Evolutionary conservation across 2,888 invertebrate genomes (phyloP).

Genomic region (Eurytoma californica): DNA sequence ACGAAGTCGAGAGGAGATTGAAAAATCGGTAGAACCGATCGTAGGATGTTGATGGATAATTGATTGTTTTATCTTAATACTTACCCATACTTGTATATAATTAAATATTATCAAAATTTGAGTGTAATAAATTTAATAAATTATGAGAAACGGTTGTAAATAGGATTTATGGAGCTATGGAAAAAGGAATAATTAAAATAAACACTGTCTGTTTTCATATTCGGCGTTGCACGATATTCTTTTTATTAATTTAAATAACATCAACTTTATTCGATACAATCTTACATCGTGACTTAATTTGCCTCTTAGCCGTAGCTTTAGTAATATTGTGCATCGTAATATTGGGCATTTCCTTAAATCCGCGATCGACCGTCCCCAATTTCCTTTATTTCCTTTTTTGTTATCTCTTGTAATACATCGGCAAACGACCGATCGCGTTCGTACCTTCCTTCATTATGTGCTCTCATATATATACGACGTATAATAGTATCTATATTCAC

Average conservation of each 20-base stretch:
- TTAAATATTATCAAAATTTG: too few relatives aligned
- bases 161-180: neutral
- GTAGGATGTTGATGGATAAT: too few relatives aligned
- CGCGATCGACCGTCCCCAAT: slow-evolving; percentile 17
- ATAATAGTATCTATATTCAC: slow-evolving; percentile 49
- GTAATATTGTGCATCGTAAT: slow-evolving; percentile 66
- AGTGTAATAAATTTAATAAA: too few relatives aligned
- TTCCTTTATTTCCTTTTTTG: slow-evolving; percentile 15
- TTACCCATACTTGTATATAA: too few relatives aligned
- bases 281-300: slow-evolving; percentile 63
- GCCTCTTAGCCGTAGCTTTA: slow-evolving; percentile 57
- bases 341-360: slow-evolving; percentile 49
- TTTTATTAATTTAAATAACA: slow-evolving; percentile 69
- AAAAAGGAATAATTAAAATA: neutral
- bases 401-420: slow-evolving; percentile 20
- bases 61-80: too few relatives aligned
- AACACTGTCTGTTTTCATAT: slow-evolving; percentile 34
- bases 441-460: slow-evolving; percentile 30
- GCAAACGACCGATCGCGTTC: slow-evolving; percentile 7
- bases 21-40: too few relatives aligned
- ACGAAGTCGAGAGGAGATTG: too few relatives aligned
- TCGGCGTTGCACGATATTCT: slow-evolving; percentile 49
- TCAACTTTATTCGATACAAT: slow-evolving; percentile 71
- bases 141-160: too few relatives aligned
- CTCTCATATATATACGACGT: slow-evolving; percentile 46